phyloP scores from a whole-genome alignment of 2,888 invertebrate genomes.

The Achlya flavicornis region DNA sequence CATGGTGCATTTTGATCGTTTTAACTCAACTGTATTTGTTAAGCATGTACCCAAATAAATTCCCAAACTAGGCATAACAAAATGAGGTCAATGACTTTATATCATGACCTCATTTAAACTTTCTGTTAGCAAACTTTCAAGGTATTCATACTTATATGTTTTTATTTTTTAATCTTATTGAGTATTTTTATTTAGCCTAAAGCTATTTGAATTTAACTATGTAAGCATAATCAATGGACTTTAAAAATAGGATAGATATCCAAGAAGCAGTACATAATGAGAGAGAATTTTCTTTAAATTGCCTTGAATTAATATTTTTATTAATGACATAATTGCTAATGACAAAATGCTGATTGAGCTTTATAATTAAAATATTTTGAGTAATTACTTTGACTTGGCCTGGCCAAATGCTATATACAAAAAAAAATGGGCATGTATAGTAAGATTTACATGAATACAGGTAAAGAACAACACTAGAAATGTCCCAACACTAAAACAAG shows the following conservation, averaged over 20 bases:
- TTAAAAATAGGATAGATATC: too few relatives aligned
- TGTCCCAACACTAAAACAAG: constrained; percentile 11
- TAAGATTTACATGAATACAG: not conserved
- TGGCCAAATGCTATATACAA: not conserved
- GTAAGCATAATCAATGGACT: too few relatives aligned
- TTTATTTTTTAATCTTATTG: not conserved
- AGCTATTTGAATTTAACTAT: too few relatives aligned
- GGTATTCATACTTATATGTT: not conserved
- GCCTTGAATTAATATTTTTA: too few relatives aligned
- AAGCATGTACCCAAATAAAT: not conserved
- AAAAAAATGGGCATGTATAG: too few relatives aligned
- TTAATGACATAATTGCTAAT: too few relatives aligned
- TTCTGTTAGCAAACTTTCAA: constrained; percentile 34
- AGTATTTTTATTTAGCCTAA: too few relatives aligned
- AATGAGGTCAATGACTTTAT: constrained; percentile 49
- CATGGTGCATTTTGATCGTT: not conserved
- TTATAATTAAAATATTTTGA: too few relatives aligned
- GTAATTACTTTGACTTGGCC: not conserved
- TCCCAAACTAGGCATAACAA: constrained; percentile 8
- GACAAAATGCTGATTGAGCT: too few relatives aligned
- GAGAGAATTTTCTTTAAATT: too few relatives aligned
- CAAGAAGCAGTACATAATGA: too few relatives aligned
- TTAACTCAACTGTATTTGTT: not conserved
- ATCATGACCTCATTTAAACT: constrained; percentile 51
- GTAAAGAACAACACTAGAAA: not conserved